Conservation (phyloP, 2,888 invertebrate genomes). For the Augochlorella aurata region DNA sequence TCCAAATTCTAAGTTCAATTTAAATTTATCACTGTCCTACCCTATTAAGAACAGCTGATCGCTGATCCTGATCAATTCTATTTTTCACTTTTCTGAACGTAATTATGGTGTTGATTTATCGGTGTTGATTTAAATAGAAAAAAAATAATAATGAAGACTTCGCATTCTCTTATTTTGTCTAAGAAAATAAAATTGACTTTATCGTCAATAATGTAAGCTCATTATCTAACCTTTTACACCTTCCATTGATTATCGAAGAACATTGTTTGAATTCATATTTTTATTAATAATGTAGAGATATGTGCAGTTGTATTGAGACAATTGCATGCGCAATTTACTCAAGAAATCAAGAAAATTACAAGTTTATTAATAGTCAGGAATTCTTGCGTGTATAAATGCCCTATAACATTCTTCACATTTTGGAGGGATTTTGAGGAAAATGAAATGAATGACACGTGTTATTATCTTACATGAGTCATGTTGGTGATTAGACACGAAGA, state of each 20-base stretch:
- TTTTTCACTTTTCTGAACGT: neutral
- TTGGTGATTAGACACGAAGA: conserved; percentile 27
- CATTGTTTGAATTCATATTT: neutral
- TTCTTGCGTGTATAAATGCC: neutral
- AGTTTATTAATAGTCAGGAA: neutral
- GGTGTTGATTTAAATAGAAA: neutral
- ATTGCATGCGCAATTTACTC: neutral
- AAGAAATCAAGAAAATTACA: conserved; percentile 8
- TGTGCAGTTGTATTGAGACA: neutral
- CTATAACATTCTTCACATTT: neutral
- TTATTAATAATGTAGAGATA: neutral
- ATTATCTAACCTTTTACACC: neutral
- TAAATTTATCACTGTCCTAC: conserved; percentile 8
- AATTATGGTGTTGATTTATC: neutral
- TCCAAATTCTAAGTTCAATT: conserved; percentile 13
- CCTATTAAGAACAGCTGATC: conserved; percentile 8
- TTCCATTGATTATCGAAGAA: neutral
- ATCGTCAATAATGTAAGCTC: neutral
- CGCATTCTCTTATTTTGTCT: neutral
- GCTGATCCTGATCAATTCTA: neutral
- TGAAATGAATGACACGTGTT: conserved; percentile 1
- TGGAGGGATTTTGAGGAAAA: neutral
- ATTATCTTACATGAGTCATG: conserved; percentile 39
- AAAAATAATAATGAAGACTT: neutral
- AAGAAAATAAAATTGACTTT: neutral